These are phyloP conservation scores for Strigamia transsilvanica DNA, from an alignment of 2,888 invertebrate genomes.

Conservation along the genomic window DNA sequence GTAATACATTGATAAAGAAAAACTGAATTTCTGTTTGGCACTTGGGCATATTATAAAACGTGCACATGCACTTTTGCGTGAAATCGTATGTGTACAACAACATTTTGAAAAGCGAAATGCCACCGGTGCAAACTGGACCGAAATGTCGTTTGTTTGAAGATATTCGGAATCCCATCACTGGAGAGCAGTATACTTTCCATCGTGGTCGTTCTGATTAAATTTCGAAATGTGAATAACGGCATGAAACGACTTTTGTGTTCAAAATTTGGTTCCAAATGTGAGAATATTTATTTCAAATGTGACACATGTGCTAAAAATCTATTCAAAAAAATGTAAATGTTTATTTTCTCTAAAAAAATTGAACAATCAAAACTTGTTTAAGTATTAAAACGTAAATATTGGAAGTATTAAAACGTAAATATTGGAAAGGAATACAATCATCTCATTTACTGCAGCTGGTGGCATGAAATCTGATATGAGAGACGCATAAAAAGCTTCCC, in stretches of 20 bases:
- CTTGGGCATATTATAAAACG: no score
- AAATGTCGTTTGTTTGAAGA: conserved; percentile 5
- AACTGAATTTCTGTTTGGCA: no score
- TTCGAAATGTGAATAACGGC: background rate
- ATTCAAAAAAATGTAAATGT: background rate
- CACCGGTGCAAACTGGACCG: background rate
- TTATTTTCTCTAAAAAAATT: background rate
- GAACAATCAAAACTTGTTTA: no score
- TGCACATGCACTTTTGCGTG: no score
- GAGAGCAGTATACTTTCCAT: conserved; percentile 33
- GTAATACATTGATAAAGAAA: no score
- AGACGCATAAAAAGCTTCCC: no score
- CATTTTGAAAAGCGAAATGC: background rate
- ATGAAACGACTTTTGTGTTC: background rate
- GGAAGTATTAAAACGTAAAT: background rate
- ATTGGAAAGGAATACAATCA: background rate
- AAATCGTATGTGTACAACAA: conserved; percentile 22
- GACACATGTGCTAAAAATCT: background rate
- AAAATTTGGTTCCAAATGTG: background rate
- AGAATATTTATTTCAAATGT: background rate
- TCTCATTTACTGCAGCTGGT: no score
- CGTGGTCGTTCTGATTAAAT: background rate
- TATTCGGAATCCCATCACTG: conserved; percentile 27
- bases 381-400: no score
- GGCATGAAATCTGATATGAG: no score